Percentiles rank a stretch among this genome's conserved stretches.
phyloP scores from a whole-genome alignment of 2,113 vertebrate species.

The Xenus cinereus region DNA sequence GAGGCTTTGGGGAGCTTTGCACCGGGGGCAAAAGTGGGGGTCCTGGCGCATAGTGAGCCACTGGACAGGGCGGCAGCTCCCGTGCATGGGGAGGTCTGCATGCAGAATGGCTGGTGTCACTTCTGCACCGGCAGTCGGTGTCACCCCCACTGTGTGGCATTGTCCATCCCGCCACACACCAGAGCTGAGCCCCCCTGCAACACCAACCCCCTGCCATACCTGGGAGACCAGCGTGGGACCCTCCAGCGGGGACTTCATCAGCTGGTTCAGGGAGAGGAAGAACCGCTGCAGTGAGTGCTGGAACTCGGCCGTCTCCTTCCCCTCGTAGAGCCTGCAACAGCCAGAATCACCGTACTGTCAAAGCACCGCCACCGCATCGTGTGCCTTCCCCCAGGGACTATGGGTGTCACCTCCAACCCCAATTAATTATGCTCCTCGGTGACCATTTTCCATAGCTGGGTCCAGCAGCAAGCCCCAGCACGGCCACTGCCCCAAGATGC shows the following conservation, averaged over 20 bases:
- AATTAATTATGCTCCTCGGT: accelerated
- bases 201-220: neutral
- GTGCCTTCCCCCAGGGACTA: neutral
- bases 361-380: accelerated
- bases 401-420: accelerated
- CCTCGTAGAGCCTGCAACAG: slow-evolving; percentile 57
- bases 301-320: slow-evolving; percentile 39
- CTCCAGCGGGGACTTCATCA: slow-evolving; percentile 49
- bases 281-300: neutral
- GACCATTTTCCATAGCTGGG: accelerated
- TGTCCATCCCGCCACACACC: accelerated
- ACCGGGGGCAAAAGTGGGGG: neutral
- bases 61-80: accelerated
- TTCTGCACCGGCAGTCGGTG: accelerated
- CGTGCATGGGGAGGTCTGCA: neutral
- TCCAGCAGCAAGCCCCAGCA: neutral
- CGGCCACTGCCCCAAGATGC: accelerated
- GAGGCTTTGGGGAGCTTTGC: accelerated
- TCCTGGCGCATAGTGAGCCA: neutral
- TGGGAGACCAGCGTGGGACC: slow-evolving; percentile 40
- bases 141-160: neutral
- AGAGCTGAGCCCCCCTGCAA: neutral
- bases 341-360: neutral
- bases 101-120: accelerated
- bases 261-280: slow-evolving; percentile 36